Percentiles rank a stretch among this genome's conserved stretches.
Evolutionary conservation across 1,140 invertebrate species (phyloP).

Genomic region (Sitodiplosis mosellana): DNA sequence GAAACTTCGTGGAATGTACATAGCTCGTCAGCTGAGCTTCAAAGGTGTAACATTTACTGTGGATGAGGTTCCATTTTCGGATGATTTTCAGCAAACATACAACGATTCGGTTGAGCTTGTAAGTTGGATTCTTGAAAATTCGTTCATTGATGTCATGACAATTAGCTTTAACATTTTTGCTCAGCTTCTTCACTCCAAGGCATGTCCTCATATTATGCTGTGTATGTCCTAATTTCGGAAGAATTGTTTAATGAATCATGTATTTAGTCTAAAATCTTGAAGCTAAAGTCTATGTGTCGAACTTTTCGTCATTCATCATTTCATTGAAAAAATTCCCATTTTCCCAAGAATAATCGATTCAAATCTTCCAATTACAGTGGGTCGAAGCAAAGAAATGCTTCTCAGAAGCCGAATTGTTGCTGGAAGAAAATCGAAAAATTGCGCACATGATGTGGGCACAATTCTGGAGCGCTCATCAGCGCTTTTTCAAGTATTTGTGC

Average conservation of each 20-base stretch:
- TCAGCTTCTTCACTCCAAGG: no score
- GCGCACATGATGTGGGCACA: slow-evolving; percentile 94
- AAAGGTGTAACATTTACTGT: slow-evolving; percentile 90
- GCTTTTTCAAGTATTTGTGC: slow-evolving; percentile 99
- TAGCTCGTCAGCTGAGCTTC: slow-evolving; percentile 94
- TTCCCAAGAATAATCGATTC: no score
- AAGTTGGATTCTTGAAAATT: slow-evolving; percentile 10
- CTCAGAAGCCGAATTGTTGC: slow-evolving; percentile 81
- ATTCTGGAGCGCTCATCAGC: slow-evolving; percentile 98
- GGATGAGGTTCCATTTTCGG: slow-evolving; percentile 80
- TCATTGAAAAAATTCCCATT: no score
- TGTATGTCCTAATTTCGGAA: no score
- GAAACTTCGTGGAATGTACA: slow-evolving; percentile 97
- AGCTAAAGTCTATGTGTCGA: no score
- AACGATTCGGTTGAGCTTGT: slow-evolving; percentile 84
- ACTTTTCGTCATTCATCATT: no score
- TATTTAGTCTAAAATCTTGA: no score
- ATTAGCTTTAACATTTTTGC: no score
- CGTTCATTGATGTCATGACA: no score
- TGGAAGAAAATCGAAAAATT: slow-evolving; percentile 77
- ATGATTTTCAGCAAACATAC: slow-evolving; percentile 80
- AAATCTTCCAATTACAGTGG: no score
- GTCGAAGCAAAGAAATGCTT: slow-evolving; percentile 90
- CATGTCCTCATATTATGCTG: no score
- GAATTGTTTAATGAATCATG: no score